Percentiles rank a stretch among this genome's conserved stretches.
phyloP scores from a whole-genome alignment of 2,113 vertebrate genomes.

The Vireo altiloquus region DNA sequence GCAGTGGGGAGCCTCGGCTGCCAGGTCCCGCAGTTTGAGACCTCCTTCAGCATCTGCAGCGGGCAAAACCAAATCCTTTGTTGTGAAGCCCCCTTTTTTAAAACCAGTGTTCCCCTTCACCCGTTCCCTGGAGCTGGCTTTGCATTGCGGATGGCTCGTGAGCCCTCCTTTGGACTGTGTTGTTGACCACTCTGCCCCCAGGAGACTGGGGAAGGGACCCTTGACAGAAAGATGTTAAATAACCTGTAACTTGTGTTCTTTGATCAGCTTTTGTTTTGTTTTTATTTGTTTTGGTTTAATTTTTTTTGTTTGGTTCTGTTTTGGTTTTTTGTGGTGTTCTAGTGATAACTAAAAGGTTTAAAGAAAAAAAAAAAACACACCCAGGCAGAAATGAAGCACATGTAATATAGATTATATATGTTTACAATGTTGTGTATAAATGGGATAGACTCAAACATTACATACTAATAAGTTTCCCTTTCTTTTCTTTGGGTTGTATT shows the following conservation, averaged over 20 bases:
- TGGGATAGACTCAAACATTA: conserved; percentile 85
- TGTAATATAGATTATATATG: conserved; percentile 99
- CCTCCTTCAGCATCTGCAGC: conserved; percentile 39
- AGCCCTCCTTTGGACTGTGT: conserved; percentile 47
- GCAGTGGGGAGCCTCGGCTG: conserved; percentile 30
- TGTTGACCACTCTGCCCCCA: conserved; percentile 25
- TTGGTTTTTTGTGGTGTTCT: conserved; percentile 64
- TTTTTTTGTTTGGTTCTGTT: conserved; percentile 40
- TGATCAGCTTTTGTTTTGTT: conserved; percentile 38
- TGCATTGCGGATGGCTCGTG: neutral
- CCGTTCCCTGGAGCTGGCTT: conserved; percentile 40
- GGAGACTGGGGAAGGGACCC: conserved; percentile 61
- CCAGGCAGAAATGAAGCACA: conserved; percentile 94
- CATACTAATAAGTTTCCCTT: conserved; percentile 85
- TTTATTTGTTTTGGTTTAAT: conserved; percentile 28
- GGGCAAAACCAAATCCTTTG: conserved; percentile 43
- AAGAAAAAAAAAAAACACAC: conserved; percentile 66
- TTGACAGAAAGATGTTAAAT: conserved; percentile 53
- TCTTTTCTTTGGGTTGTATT: conserved; percentile 62
- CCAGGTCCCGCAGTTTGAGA: conserved; percentile 6
- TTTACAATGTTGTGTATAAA: conserved; percentile 99
- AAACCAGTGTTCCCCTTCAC: conserved; percentile 38
- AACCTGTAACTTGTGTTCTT: conserved; percentile 65
- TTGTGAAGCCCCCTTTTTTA: conserved; percentile 61
- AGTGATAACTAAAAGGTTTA: conserved; percentile 81